Evolutionary conservation across 2,888 invertebrate species (phyloP).

Genomic region (Hecatera dysodea): DNA sequence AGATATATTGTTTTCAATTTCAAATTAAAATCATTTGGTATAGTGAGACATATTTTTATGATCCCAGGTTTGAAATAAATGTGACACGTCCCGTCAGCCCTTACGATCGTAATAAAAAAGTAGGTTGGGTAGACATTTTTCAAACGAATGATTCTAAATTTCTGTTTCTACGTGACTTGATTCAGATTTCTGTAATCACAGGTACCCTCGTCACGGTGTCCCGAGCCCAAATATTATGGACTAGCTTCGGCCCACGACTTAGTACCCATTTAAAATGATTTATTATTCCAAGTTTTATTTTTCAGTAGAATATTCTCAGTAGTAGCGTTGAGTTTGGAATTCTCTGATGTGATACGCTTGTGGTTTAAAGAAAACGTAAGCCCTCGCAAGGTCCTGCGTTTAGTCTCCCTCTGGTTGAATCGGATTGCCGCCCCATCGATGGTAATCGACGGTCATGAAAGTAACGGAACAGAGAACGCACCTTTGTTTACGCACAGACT

Average conservation of each 20-base stretch:
- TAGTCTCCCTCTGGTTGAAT: not conserved
- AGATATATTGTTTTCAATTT: too few relatives aligned
- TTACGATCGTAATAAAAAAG: slow-evolving; percentile 45
- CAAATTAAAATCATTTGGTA: not conserved
- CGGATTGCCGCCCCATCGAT: not conserved
- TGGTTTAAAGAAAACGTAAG: not conserved
- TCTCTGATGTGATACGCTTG: not conserved
- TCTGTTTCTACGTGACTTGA: slow-evolving; percentile 57
- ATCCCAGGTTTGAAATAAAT: slow-evolving; percentile 22
- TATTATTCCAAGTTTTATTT: not conserved
- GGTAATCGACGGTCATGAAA: too few relatives aligned
- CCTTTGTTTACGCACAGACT: too few relatives aligned
- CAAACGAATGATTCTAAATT: slow-evolving; percentile 47
- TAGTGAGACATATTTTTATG: slow-evolving; percentile 21
- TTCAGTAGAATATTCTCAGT: not conserved
- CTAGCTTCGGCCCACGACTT: not conserved
- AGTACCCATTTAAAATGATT: not conserved
- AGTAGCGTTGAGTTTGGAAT: not conserved
- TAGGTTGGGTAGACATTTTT: slow-evolving; percentile 36
- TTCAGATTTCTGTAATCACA: slow-evolving; percentile 46
- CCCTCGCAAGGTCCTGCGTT: not conserved
- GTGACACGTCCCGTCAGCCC: slow-evolving; percentile 31
- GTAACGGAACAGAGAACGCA: not conserved
- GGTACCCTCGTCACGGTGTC: slow-evolving; percentile 40
- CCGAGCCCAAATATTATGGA: slow-evolving; percentile 19